Percentiles rank a stretch among this genome's conserved stretches.
These are phyloP conservation scores for Antheraea pernyi DNA, from an alignment of 1,140 invertebrate genomes.

Conservation along the genomic window DNA sequence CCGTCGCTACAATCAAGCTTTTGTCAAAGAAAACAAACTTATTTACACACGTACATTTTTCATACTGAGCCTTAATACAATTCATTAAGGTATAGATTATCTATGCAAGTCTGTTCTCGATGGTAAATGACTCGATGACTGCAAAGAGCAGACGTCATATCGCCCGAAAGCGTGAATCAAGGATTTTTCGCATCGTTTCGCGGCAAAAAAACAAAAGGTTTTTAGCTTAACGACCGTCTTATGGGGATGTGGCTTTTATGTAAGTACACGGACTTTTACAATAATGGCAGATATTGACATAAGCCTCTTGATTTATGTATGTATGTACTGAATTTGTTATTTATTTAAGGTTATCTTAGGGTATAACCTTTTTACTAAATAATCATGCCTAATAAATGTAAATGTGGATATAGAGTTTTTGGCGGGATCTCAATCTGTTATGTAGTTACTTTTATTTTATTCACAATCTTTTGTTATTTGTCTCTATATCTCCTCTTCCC, in stretches of 20 bases:
- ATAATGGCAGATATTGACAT: background rate
- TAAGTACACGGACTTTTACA: conserved; percentile 1
- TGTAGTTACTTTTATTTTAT: too few species aligned
- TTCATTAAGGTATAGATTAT: background rate
- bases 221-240: background rate
- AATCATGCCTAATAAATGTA: too few species aligned
- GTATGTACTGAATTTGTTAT: too few species aligned
- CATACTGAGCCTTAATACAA: background rate
- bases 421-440: too few species aligned
- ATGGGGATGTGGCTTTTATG: background rate
- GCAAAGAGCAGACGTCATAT: conserved; percentile 28
- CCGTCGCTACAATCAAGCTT: conserved; percentile 52
- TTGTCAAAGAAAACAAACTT: conserved; percentile 28
- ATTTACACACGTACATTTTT: conserved; percentile 3
- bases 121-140: background rate
- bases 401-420: too few species aligned
- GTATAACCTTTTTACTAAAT: background rate
- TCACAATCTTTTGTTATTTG: too few species aligned
- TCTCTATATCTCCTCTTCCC: too few species aligned
- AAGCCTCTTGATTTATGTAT: background rate
- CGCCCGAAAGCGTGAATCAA: conserved; percentile 48
- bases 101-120: background rate
- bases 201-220: conserved; percentile 41
- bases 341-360: background rate
- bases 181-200: conserved; percentile 42